Evolutionary conservation across 2,888 invertebrate genomes (phyloP), one percentile per base, ranked within the genome.

Genomic region (Drosophila atripex): DNA sequence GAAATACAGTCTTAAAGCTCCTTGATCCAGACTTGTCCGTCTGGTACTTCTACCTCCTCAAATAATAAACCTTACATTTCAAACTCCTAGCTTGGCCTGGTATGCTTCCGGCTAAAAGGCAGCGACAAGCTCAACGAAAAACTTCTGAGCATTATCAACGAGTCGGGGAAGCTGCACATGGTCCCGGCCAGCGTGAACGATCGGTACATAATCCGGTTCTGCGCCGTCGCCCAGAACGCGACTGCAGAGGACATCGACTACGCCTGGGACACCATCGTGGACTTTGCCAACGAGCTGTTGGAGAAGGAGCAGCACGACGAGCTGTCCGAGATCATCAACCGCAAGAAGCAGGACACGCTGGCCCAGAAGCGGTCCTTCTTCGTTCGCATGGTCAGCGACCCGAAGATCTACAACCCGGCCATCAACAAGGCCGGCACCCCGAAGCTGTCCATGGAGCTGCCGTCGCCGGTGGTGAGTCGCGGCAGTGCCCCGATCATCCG

Each of bases 361-460:
- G 96, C 97, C 8, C 96, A 97, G 92, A 97, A 98, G 92, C 94
- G 98, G 55, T 97, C 98, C 12, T 98, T 98, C 93, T 98, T 98
- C 92, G 98, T 98, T 61, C 96, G 98, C 52, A 98, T 98, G 98
- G 98, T 98, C 73, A 97, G 97, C 91, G 98, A 98, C 93, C 98
- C 98, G 2, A 98, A 98, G 92, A 96, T 98, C 88, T 97, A 97
- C 93, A 97, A 97, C 92, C 97, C 97, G 32, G 96, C 96, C 69
- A 97, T 97, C 88, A 95, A 95, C 90, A 95, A 95, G 92, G 94
- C 95, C 0, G 93, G 95, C 51, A 94, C 95, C 51, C 93, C 94
- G 1, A 89, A 91, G 66, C 58, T 91, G 28, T 92, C 92, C 7
- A 66, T 89, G 58, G 92, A 92, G 64, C 76, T 90, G 58, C 77